Percentiles rank a stretch among this genome's conserved stretches.
phyloP scores from a whole-genome alignment of 2,888 invertebrate genomes.

The Sturmia bella region DNA sequence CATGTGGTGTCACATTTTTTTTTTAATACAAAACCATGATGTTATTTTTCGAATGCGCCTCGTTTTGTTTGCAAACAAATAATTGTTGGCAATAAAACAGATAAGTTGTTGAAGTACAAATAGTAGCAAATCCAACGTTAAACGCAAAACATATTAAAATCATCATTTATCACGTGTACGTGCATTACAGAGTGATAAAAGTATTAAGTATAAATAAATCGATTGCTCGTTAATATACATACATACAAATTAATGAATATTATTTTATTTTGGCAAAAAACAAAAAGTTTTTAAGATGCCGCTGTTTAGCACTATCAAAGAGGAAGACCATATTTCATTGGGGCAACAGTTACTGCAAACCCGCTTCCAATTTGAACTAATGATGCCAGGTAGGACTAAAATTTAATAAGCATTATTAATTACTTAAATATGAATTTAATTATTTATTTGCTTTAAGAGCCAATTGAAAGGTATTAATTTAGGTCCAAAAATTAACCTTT shows the following conservation, averaged over 20 bases:
- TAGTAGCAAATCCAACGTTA: conserved; percentile 5
- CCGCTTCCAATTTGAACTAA: conserved; percentile 77
- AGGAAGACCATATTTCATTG: conserved; percentile 74
- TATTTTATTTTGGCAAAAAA: too few species aligned
- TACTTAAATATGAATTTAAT: too few species aligned
- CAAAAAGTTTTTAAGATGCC: conserved; percentile 70
- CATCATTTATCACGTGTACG: not conserved
- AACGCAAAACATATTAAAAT: conserved; percentile 1
- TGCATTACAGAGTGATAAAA: not conserved
- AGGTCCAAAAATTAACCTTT: too few species aligned
- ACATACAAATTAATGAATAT: too few species aligned
- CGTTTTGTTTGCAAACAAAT: not conserved
- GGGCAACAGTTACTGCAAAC: conserved; percentile 75
- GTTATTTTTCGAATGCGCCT: not conserved
- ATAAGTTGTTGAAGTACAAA: conserved; percentile 11
- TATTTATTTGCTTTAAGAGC: too few species aligned
- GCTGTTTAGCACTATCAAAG: conserved; percentile 75
- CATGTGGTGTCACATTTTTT: too few species aligned
- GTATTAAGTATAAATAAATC: conserved; percentile 7
- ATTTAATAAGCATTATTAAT: not conserved
- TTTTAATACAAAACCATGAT: not conserved
- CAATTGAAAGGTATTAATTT: too few species aligned
- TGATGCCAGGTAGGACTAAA: conserved; percentile 74
- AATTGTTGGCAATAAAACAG: not conserved
- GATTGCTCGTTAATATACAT: not conserved